A percentile compares a stretch with the other conserved stretches of the same genome.
These are phyloP conservation scores for Xyrauchen texanus DNA, from an alignment of 2,113 vertebrate genomes.

Conservation along the genomic window DNA sequence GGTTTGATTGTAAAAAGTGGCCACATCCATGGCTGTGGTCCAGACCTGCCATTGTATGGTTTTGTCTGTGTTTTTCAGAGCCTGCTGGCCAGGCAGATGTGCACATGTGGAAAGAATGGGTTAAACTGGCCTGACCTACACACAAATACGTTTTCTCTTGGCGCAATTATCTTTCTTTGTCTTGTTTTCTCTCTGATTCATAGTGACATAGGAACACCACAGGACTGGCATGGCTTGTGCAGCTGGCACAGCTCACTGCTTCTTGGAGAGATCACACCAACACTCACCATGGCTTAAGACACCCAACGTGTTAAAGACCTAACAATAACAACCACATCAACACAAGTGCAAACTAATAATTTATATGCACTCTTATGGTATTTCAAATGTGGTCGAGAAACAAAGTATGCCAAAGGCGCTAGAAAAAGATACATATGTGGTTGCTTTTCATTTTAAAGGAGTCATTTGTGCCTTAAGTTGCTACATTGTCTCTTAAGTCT, in stretches of 20 bases:
- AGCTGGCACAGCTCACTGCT: neutral
- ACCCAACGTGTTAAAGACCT: constrained; percentile 19
- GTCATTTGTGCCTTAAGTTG: neutral
- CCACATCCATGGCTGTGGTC: too few relatives aligned
- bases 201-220: constrained; percentile 1
- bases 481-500: neutral
- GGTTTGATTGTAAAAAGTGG: too few relatives aligned
- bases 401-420: constrained; percentile 1
- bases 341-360: constrained; percentile 18
- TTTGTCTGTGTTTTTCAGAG: too few relatives aligned
- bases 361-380: constrained; percentile 2
- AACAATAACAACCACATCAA: constrained; percentile 35
- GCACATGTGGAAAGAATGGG: too few relatives aligned
- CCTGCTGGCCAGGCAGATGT: too few relatives aligned
- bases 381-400: constrained; percentile 12
- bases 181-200: constrained; percentile 28
- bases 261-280: too few relatives aligned
- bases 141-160: neutral
- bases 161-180: neutral
- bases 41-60: too few relatives aligned
- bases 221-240: constrained; percentile 4
- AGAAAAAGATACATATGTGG: neutral
- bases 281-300: neutral
- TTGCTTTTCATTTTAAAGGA: neutral
- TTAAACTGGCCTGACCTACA: neutral